Evolutionary conservation across 1,140 invertebrate species (phyloP), one percentile per base, ranked within the genome.

Genomic region (Neuroterus valhalla): DNA sequence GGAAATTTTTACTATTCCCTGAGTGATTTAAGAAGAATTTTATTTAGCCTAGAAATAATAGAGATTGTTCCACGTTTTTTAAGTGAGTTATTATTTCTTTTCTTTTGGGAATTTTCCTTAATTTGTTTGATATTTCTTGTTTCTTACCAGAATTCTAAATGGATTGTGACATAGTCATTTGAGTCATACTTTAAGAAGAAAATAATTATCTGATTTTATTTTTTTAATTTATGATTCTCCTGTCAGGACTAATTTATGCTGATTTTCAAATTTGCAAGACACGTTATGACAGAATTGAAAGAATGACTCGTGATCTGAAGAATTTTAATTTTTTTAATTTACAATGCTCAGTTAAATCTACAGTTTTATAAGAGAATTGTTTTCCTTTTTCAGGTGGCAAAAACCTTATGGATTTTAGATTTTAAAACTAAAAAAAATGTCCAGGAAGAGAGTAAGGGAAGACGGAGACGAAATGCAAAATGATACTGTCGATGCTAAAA

Each of bases 401-500:
- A 68, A 71, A 26, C 70, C 82, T 44, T 66, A 85, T 85, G 78
- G 71, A 48, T 68, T 71, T 75, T n/a, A 68, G 43, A 17, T 69
- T 50, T 67, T 71, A 68, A 76, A 52, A 43, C 23, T 83, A 77
- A 73, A 71, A 78, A 84, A 78, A 80, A 87, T 86, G 85, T 85
- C 85, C 50, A 86, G 84, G 70, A 87, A 86, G 78, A 77, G 85
- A 69, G 50, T 73, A 3, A 82, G 81, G 8, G 81, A 74, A 78
- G 81, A 74, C 78, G 84, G 75, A 48, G 3, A 66, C 80, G 67
- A 62, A 81, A 85, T 84, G 68, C 70, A 46, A 42, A 72, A 1
- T 67, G 66, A 26, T 23, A 62, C 8, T 31, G n/a, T 15, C 23
- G 2, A 62, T 31, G 1, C 26, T 19, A 78, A 81, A 46, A 78